Percentiles rank a stretch among this genome's conserved stretches.
phyloP scores from a whole-genome alignment of 2,113 vertebrate genomes.

The Sturnus vulgaris region DNA sequence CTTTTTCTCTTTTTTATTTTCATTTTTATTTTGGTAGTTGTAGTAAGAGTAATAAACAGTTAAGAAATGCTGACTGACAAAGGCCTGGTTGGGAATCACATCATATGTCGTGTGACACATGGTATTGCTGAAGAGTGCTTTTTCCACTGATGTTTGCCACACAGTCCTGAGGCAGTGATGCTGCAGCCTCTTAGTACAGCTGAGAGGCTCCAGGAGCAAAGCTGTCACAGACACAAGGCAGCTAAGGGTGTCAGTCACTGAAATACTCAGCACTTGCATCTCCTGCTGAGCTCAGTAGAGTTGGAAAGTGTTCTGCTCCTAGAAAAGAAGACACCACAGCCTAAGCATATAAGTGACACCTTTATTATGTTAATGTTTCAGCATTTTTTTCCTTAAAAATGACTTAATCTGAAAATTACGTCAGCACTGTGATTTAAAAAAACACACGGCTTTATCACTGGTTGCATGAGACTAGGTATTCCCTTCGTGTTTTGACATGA shows the following conservation, averaged over 20 bases:
- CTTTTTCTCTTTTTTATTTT: background rate
- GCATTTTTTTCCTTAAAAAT: background rate
- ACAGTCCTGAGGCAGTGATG: rapidly evolving
- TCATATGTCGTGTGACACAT: rapidly evolving
- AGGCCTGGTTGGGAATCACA: background rate
- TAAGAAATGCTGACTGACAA: background rate
- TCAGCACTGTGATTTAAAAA: background rate
- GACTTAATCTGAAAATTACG: background rate
- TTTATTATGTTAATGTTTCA: background rate
- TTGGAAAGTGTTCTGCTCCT: background rate
- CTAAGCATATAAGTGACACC: background rate
- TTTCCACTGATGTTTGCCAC: background rate
- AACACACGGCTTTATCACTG: background rate
- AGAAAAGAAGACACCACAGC: background rate
- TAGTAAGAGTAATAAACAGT: background rate
- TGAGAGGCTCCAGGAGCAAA: background rate
- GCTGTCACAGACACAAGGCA: background rate
- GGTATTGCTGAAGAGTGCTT: background rate
- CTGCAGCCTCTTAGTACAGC: background rate
- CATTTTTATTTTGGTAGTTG: background rate
- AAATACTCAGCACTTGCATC: background rate
- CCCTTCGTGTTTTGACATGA: background rate
- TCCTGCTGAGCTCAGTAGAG: background rate
- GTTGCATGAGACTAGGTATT: background rate
- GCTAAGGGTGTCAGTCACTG: background rate